A percentile compares a stretch with the other conserved stretches of the same genome.
phyloP scores from a whole-genome alignment of 2,797 vertebrate species.

The Avahi laniger region DNA sequence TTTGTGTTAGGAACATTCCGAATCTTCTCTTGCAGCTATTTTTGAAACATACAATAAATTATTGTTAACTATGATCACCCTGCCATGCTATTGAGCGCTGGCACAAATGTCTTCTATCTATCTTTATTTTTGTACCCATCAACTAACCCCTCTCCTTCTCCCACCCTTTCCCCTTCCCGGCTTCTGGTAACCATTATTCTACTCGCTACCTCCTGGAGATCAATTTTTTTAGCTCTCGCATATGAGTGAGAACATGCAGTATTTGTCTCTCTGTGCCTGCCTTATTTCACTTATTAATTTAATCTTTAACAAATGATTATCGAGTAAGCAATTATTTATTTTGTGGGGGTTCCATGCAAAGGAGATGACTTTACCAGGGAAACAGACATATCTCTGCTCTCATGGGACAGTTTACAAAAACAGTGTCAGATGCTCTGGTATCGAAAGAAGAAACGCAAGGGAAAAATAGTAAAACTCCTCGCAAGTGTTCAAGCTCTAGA shows the following conservation, averaged over 20 bases:
- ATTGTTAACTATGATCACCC: neutral
- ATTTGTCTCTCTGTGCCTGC: neutral
- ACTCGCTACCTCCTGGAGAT: neutral
- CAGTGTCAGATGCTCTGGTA: conserved; percentile 86
- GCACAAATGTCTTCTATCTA: neutral
- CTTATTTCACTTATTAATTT: neutral
- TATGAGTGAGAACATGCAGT: neutral
- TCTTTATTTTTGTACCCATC: neutral
- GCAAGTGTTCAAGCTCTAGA: conserved; percentile 90
- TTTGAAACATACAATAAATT: neutral
- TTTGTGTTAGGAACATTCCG: too few relatives aligned
- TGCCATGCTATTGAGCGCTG: neutral
- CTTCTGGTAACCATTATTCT: neutral
- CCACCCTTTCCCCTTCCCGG: too few relatives aligned
- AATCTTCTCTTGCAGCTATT: neutral
- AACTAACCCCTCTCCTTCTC: neutral
- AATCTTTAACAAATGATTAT: neutral
- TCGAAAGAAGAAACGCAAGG: conserved; percentile 90
- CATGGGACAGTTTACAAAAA: conserved; percentile 87
- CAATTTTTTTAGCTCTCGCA: neutral
- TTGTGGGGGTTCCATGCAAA: neutral
- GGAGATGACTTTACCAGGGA: neutral
- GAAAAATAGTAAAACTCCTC: conserved; percentile 90
- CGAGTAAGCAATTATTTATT: neutral
- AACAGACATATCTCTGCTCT: neutral